Percentiles rank a stretch among this genome's conserved stretches.
phyloP scores from a whole-genome alignment of 1,140 invertebrate species.

The Drosophila ambigua region DNA sequence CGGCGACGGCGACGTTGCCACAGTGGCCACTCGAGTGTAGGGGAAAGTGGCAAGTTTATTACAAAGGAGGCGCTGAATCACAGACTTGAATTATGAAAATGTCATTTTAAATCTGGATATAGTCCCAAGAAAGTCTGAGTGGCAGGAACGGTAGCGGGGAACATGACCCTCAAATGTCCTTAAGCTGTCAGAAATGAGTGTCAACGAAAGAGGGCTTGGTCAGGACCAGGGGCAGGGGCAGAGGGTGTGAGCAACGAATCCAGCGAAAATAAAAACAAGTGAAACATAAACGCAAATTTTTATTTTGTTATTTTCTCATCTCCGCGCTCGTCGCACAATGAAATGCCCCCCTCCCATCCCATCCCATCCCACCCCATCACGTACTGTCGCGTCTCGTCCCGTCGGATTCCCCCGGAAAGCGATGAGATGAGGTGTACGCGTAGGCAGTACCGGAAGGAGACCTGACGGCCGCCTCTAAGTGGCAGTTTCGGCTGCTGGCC shows the following conservation, averaged over 20 bases:
- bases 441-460: too few species aligned
- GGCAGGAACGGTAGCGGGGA: neutral
- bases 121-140: slow-evolving; percentile 2
- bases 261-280: slow-evolving; percentile 15
- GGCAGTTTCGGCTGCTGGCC: slow-evolving; percentile 25
- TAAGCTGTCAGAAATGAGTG: slow-evolving; percentile 37
- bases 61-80: too few species aligned
- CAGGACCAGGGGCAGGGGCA: neutral
- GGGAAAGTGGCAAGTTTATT: too few species aligned
- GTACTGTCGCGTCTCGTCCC: too few species aligned
- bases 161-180: slow-evolving; percentile 36
- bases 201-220: slow-evolving; percentile 3
- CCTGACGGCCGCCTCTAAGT: slow-evolving; percentile 7
- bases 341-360: slow-evolving; percentile 1
- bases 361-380: too few species aligned
- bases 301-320: slow-evolving; percentile 36
- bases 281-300: slow-evolving; percentile 38
- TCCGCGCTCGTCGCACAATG: slow-evolving; percentile 19
- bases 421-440: too few species aligned
- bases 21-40: too few species aligned
- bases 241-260: neutral
- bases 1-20: too few species aligned
- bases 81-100: too few species aligned
- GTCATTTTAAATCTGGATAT: slow-evolving; percentile 4
- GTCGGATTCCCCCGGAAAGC: too few species aligned